Base-by-base conservation (phyloP, 2,888 invertebrate species). In the Neoascia interrupta region DNA sequence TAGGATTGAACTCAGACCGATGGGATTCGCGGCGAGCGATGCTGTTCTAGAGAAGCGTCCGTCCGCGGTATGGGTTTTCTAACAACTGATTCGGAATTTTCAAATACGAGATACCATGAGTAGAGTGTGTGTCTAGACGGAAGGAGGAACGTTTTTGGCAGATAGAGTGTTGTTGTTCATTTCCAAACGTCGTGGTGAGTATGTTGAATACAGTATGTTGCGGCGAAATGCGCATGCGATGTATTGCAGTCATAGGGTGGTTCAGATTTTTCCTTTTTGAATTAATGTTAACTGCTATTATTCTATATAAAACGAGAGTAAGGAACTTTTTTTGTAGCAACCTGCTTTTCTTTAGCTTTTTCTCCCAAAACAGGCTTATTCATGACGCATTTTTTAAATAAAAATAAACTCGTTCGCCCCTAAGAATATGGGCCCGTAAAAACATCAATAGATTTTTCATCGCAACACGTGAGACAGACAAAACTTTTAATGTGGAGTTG, bases 31-130 rank as follows among this genome's bases (percentile, higher is more conserved):
- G 51, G 11, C 45, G n/a, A 39, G 31, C 15, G 64, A 13, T 49
- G 11, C 15, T 5, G n/a, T n/a, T n/a, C n/a, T n/a, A n/a, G 51
- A 39, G 21, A 34, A 31, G 28, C 70, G 47, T 66, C 76, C 64
- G 64, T 26, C 16, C 26, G 41, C 70, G 60, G 45, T 64, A 53
- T 70, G 31, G 58, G 45, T n/a, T 66, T 64, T 66, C 64, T 70
- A 64, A 70, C 70, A 70, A 76, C 76, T 76, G 76, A 76, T 76
- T 76, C 18, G 45, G 64, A 61, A 53, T 76, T 53, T n/a, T n/a
- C 70, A 51, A 45, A 70, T 34, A 51, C 19, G 58, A n/a, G n/a
- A n/a, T n/a, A n/a, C n/a, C n/a, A n/a, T n/a, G n/a, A n/a, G n/a
- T n/a, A n/a, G n/a, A 53, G 43, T 45, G 70, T 63, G 64, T 76